Percentiles rank a stretch among this genome's conserved stretches.
These are phyloP conservation scores for Pleuronectes platessa DNA, from an alignment of 2,113 vertebrate species.

Conservation along the genomic window DNA sequence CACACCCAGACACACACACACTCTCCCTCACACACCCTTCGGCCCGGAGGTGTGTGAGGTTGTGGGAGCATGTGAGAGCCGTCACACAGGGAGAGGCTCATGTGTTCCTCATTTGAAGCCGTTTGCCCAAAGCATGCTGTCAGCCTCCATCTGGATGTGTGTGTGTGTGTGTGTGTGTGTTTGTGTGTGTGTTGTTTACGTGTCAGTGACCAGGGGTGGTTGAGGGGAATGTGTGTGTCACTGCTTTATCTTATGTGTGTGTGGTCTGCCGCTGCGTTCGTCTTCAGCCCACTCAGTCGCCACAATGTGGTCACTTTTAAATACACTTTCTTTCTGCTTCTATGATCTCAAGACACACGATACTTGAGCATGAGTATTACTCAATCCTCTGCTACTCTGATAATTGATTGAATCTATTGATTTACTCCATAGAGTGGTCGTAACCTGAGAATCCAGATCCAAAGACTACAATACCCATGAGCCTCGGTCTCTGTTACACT, in stretches of 20 bases:
- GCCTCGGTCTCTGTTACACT: no score
- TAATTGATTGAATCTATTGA: no score
- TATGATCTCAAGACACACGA: no score
- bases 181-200: constrained; percentile 62
- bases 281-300: constrained; percentile 20
- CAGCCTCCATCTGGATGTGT: constrained; percentile 79
- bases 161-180: constrained; percentile 52
- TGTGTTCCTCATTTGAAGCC: constrained; percentile 80
- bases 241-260: constrained; percentile 45
- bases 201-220: constrained; percentile 74
- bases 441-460: no score
- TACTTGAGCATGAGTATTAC: no score
- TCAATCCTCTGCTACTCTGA: no score
- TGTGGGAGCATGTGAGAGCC: constrained; percentile 77
- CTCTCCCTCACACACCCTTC: constrained; percentile 24
- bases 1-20: constrained; percentile 10
- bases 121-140: constrained; percentile 77
- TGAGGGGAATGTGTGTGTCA: constrained; percentile 60
- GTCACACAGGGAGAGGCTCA: constrained; percentile 71
- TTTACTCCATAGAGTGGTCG: no score
- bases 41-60: constrained; percentile 69
- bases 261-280: constrained; percentile 14
- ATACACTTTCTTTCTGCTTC: not conserved
- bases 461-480: no score
- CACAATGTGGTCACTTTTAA: constrained; percentile 12